phyloP scores from a whole-genome alignment of 2,888 invertebrate genomes.

The Hydraecia micacea region DNA sequence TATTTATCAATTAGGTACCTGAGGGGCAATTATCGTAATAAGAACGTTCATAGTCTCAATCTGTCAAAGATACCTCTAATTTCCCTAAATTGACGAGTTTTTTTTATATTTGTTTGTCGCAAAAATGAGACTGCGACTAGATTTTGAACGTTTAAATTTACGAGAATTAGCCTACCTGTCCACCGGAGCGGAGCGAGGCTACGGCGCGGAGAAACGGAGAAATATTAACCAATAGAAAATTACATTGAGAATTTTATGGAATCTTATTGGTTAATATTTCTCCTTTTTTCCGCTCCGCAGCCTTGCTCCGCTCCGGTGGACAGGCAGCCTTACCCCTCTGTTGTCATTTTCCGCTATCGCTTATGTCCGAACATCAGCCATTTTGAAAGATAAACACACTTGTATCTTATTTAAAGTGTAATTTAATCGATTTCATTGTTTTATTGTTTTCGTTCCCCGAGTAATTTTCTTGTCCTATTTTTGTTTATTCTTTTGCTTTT shows the following conservation, averaged over 20 bases:
- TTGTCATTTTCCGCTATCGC: constrained; percentile 40
- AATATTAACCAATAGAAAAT: no score
- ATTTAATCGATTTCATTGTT: constrained; percentile 65
- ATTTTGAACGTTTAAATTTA: no score
- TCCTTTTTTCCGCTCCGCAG: no score
- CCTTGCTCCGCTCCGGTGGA: no score
- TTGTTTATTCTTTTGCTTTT: constrained; percentile 18
- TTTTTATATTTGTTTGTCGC: neutral
- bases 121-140: no score
- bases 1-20: neutral
- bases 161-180: no score
- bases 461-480: constrained; percentile 20
- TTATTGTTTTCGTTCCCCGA: constrained; percentile 61
- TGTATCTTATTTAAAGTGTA: constrained; percentile 54
- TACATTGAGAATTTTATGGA: no score
- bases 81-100: neutral
- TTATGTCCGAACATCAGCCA: constrained; percentile 7
- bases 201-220: no score
- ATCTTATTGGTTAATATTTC: no score
- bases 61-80: neutral
- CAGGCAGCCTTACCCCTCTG: no score
- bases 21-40: neutral
- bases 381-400: constrained; percentile 37
- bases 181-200: no score
- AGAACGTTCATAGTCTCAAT: neutral